A percentile compares a stretch with the other conserved stretches of the same genome.
These are phyloP conservation scores for Trichogramma pretiosum DNA, from an alignment of 1,140 invertebrate species.

Conservation along the genomic window DNA sequence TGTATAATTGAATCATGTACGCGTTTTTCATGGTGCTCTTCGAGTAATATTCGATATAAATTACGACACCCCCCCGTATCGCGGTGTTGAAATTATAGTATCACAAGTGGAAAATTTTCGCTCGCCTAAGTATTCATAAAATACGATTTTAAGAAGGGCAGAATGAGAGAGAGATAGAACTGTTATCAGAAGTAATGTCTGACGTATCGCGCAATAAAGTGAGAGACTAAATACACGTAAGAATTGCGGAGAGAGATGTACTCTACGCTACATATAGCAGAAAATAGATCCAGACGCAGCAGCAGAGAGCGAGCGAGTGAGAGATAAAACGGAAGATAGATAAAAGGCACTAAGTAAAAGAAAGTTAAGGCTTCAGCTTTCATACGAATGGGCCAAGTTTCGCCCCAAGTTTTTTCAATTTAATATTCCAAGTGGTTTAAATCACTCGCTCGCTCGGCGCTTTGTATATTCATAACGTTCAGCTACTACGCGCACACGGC, in stretches of 20 bases:
- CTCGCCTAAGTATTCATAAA: no score
- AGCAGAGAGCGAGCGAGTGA: no score
- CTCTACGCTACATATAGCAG: neutral
- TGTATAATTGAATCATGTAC: no score
- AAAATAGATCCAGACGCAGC: neutral
- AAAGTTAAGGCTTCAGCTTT: conserved; percentile 9
- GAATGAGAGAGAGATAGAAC: no score
- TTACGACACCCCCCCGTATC: no score
- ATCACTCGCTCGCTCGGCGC: conserved; percentile 8
- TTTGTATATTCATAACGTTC: no score
- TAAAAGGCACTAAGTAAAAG: conserved; percentile 16
- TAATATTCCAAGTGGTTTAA: conserved; percentile 17
- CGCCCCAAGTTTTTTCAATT: conserved; percentile 18
- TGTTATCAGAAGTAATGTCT: neutral
- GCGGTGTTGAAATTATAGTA: no score
- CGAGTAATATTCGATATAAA: no score
- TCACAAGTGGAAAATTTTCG: no score
- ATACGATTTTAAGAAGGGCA: no score
- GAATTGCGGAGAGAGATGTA: neutral
- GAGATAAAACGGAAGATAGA: conserved; percentile 16
- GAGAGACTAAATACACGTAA: neutral
- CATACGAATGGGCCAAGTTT: conserved; percentile 17
- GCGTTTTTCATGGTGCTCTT: no score
- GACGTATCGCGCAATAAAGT: neutral
- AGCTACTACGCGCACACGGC: no score